Evolutionary conservation across 2,113 vertebrate genomes (phyloP).

Genomic region (Ceyx margarethae): DNA sequence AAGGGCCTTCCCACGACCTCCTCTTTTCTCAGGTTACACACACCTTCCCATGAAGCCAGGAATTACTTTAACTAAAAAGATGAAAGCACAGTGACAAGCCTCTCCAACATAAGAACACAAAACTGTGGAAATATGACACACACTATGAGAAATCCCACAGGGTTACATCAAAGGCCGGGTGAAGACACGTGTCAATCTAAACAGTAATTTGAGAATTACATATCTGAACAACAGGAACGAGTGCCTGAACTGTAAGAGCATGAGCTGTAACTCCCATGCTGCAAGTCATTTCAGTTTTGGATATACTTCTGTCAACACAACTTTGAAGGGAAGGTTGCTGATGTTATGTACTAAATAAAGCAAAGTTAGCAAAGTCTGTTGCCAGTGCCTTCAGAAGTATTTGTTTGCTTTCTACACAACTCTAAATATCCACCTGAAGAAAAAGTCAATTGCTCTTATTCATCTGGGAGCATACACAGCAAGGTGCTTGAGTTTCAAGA

Average conservation of each 20-base stretch:
- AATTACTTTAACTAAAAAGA: not conserved
- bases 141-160: not conserved
- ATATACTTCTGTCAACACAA: not conserved
- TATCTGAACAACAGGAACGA: not conserved
- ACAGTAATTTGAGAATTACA: not conserved
- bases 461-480: not conserved
- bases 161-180: not conserved
- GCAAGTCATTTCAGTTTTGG: not conserved
- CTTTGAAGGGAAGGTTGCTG: not conserved
- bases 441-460: not conserved
- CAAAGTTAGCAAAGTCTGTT: not conserved
- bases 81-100: not conserved
- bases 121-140: not conserved
- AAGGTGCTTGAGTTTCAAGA: not conserved
- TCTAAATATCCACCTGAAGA: not conserved
- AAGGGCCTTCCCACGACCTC: not conserved
- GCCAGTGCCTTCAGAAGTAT: not conserved
- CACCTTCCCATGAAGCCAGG: not conserved
- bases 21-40: not conserved
- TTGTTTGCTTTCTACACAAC: not conserved
- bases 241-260: rapidly evolving
- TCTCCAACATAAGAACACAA: not conserved
- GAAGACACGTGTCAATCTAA: not conserved
- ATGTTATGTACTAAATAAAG: not conserved
- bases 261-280: not conserved